Evolutionary conservation across 2,797 vertebrate genomes (phyloP).

Genomic region (Ceryle rudis): DNA sequence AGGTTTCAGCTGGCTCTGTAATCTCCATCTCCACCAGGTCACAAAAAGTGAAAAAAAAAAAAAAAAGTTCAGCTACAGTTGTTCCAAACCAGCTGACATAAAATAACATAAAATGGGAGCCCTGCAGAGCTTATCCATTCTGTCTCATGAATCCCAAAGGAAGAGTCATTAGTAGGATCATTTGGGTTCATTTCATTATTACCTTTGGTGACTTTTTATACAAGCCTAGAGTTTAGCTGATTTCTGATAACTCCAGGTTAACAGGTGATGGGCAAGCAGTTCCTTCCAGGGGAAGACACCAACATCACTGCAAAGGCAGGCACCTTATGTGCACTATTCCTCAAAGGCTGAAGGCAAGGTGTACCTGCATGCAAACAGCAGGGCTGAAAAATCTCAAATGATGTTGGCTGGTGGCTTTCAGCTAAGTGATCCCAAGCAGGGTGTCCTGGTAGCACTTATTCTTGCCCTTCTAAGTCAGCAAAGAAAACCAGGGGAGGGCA

Average conservation of each 20-base stretch:
- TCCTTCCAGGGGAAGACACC: neutral
- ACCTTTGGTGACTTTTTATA: neutral
- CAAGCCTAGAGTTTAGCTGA: neutral
- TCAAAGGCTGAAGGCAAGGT: neutral
- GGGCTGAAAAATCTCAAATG: neutral
- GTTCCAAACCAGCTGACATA: neutral
- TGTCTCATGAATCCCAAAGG: neutral
- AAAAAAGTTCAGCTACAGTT: neutral
- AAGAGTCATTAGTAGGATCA: neutral
- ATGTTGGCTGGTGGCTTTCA: neutral
- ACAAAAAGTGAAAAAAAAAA: neutral
- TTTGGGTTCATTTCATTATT: neutral
- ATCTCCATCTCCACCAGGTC: neutral
- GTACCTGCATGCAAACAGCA: neutral
- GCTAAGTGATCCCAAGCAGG: neutral
- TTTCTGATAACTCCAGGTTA: neutral
- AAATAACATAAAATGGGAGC: neutral
- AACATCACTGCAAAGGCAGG: neutral
- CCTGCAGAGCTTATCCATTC: neutral
- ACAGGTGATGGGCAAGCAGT: neutral
- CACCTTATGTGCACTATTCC: neutral
- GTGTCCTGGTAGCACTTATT: neutral
- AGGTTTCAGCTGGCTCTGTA: neutral
- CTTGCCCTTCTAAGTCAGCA: neutral
- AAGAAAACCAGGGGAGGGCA: neutral